phyloP scores from a whole-genome alignment of 2,113 vertebrate genomes.

The Microcebus jonahi region DNA sequence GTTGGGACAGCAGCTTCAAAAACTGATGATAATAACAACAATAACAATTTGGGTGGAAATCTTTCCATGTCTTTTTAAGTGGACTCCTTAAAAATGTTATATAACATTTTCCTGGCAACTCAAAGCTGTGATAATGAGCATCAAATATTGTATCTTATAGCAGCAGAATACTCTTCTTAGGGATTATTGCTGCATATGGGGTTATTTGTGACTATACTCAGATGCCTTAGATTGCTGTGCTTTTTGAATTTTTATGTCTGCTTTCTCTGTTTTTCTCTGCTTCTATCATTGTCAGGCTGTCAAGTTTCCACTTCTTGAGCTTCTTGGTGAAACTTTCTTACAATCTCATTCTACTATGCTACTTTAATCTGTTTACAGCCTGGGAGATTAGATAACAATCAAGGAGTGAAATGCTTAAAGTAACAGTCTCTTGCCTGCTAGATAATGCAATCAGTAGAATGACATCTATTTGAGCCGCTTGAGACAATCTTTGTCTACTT shows the following conservation, averaged over 20 bases:
- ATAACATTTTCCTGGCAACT: conserved; percentile 11
- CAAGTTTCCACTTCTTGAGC: neutral
- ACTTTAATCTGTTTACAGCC: neutral
- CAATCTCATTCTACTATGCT: neutral
- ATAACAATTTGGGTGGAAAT: neutral
- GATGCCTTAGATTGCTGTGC: neutral
- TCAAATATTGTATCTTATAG: neutral
- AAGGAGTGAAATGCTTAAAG: neutral
- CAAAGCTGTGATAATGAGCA: neutral
- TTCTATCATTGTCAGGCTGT: neutral
- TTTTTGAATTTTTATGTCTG: neutral
- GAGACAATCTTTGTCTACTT: neutral
- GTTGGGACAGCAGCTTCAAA: neutral
- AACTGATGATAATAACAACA: neutral
- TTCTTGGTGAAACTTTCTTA: neutral
- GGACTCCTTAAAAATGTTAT: neutral
- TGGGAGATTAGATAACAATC: neutral
- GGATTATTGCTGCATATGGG: neutral
- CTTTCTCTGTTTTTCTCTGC: neutral
- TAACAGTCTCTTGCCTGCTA: neutral
- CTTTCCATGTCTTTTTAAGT: neutral
- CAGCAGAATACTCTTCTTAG: neutral
- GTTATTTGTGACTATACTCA: neutral
- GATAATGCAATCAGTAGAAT: neutral
- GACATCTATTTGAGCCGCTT: neutral